Evolutionary conservation across 2,113 vertebrate species (phyloP).

Genomic region (Ictalurus furcatus): DNA sequence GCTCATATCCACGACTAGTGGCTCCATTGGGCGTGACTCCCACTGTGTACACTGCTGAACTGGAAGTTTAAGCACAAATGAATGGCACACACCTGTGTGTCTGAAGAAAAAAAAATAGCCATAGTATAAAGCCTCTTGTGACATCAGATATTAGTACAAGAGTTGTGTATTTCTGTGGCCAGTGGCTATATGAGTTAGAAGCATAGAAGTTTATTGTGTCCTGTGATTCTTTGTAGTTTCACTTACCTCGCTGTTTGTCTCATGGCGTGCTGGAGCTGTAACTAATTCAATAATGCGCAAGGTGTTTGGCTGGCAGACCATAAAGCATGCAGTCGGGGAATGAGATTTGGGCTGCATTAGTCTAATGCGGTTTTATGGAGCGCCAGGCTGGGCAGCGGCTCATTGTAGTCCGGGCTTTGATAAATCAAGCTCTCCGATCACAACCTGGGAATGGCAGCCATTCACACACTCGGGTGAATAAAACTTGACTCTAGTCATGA

Average conservation of each 20-base stretch:
- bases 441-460: slow-evolving; percentile 45
- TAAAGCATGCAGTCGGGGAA: slow-evolving; percentile 52
- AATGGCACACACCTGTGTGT: slow-evolving; percentile 56
- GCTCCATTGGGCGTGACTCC: slow-evolving; percentile 67
- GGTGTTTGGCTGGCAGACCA: slow-evolving; percentile 54
- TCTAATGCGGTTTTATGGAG: slow-evolving; percentile 48
- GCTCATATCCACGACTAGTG: slow-evolving; percentile 64
- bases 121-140: background rate
- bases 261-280: slow-evolving; percentile 33
- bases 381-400: slow-evolving; percentile 38
- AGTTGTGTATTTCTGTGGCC: background rate
- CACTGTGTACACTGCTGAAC: slow-evolving; percentile 41
- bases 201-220: background rate
- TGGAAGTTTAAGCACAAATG: slow-evolving; percentile 62
- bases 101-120: slow-evolving; percentile 37
- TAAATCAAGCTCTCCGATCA: slow-evolving; percentile 47
- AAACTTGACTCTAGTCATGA: slow-evolving; percentile 31
- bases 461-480: slow-evolving; percentile 56
- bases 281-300: slow-evolving; percentile 51
- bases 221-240: slow-evolving; percentile 32
- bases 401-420: slow-evolving; percentile 36
- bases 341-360: slow-evolving; percentile 57
- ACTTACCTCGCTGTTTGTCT: slow-evolving; percentile 42
- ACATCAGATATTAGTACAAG: background rate
- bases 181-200: background rate